A percentile compares a stretch with the other conserved stretches of the same genome.
Evolutionary conservation across 2,797 vertebrate species (phyloP).

Genomic region (Pseudochaenichthys georgianus): DNA sequence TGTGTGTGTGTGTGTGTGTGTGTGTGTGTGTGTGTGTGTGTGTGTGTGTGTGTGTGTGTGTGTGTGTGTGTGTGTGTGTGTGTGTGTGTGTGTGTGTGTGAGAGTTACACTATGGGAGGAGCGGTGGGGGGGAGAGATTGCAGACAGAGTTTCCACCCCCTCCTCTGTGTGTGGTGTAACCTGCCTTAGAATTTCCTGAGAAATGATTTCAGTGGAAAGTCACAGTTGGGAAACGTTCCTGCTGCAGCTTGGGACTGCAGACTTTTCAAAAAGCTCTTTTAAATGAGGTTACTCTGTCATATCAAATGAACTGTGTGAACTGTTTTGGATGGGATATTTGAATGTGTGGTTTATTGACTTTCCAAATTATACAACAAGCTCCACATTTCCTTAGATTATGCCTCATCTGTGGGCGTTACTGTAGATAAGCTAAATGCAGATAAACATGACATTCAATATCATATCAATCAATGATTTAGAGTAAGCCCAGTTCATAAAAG

Average conservation of each 20-base stretch:
- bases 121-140: slow-evolving; percentile 26
- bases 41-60: slow-evolving; percentile 24
- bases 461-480: background rate
- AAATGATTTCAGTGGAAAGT: slow-evolving; percentile 70
- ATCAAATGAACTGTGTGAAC: background rate
- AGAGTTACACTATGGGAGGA: background rate
- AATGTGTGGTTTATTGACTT: background rate
- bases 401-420: background rate
- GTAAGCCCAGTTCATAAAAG: background rate
- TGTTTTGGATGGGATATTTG: background rate
- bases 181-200: slow-evolving; percentile 46
- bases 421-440: background rate
- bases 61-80: slow-evolving; percentile 12
- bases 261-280: slow-evolving; percentile 15
- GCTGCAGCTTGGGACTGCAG: slow-evolving; percentile 17
- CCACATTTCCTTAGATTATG: background rate
- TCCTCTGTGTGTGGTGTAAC: slow-evolving; percentile 47
- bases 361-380: background rate
- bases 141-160: slow-evolving; percentile 49
- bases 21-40: no score
- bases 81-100: slow-evolving; percentile 10
- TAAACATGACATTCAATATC: background rate
- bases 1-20: no score
- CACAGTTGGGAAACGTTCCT: slow-evolving; percentile 55
- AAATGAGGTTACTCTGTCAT: background rate